Evolutionary conservation across 2,113 vertebrate species (phyloP).

Genomic region (Gavia stellata): DNA sequence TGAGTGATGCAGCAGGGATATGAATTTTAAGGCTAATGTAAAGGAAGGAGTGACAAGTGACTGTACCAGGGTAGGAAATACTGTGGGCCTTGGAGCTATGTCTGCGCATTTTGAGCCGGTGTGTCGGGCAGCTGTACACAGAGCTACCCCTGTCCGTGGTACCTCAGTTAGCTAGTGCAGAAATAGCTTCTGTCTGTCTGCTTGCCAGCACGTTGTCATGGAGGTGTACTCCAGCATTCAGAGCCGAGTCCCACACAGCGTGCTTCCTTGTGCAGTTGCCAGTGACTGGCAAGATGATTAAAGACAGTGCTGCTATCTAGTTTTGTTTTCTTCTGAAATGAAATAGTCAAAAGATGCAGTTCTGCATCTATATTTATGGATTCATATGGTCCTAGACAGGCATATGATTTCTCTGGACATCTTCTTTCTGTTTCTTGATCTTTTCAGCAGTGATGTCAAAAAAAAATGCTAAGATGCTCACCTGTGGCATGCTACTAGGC

Average conservation of each 20-base stretch:
- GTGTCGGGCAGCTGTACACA: not conserved
- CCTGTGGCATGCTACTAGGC: not conserved
- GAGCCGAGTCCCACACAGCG: not conserved
- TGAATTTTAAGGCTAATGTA: not conserved
- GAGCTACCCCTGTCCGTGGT: not conserved
- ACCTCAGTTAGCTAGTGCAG: not conserved
- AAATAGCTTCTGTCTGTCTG: not conserved
- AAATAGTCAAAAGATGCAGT: not conserved
- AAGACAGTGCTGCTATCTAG: not conserved
- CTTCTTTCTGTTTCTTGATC: not conserved
- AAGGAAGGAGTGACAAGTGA: not conserved
- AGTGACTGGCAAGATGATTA: not conserved
- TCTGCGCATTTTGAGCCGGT: not conserved
- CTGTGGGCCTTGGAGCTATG: accelerated
- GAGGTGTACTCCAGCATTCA: not conserved
- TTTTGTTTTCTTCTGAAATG: not conserved
- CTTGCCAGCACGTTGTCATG: not conserved
- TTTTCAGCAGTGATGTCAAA: not conserved
- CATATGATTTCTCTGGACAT: not conserved
- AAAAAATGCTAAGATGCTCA: not conserved
- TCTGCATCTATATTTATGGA: not conserved
- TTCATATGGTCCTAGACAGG: not conserved
- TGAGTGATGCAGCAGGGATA: not conserved
- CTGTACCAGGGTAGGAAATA: not conserved
- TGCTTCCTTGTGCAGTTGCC: not conserved